Evolutionary conservation across 2,113 vertebrate species (phyloP), one percentile per base, ranked within the genome.

Genomic region (Lepus timidus): DNA sequence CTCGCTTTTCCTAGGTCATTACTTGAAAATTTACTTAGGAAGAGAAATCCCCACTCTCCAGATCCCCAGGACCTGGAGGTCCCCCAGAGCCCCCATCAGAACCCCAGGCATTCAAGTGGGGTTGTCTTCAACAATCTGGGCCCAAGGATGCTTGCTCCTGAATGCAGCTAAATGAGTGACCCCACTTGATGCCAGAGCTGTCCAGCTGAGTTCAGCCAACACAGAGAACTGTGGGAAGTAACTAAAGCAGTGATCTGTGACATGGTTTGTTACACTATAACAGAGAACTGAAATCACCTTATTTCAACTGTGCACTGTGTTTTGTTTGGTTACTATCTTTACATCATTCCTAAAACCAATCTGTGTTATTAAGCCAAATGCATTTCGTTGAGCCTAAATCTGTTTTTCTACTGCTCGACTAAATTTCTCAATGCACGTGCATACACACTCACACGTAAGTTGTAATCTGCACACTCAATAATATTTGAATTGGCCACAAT

Each of bases 331-430:
- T 55, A 13, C 39, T 92, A 11, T 58, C 23, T 93, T 64, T 65
- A 9, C 44, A n/a, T 58, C 68, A 27, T 75, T 36, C 13, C 27
- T 62, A 88, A 96, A 94, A 73, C 17, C 33, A 62, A n/a, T 36
- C 49, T 80, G 23, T 44, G 39, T 0, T 27, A 76, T 58, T 22
- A 71, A 36, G 65, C 17, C 90, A 85, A 88, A 68, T 44, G 49
- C 17, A 85, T 79, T 93, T 93, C 94, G 51, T 71, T 85, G 52
- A 55, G 39, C 76, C 51, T 80, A 58, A 65, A 10, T 78, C 95
- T 85, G 36, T 73, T 96, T 65, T 88, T 88, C 64, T 85, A 27
- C 7, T 52, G 70, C 10, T 12, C 92, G 73, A 78, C 62, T n/a
- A 70, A 85, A 82, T 93, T 74, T 79, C 68, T 95, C 52, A 86